A percentile compares a stretch with the other conserved stretches of the same genome.
These are phyloP conservation scores for Drosophila tsacasi DNA, from an alignment of 1,140 invertebrate species.

Conservation along the genomic window DNA sequence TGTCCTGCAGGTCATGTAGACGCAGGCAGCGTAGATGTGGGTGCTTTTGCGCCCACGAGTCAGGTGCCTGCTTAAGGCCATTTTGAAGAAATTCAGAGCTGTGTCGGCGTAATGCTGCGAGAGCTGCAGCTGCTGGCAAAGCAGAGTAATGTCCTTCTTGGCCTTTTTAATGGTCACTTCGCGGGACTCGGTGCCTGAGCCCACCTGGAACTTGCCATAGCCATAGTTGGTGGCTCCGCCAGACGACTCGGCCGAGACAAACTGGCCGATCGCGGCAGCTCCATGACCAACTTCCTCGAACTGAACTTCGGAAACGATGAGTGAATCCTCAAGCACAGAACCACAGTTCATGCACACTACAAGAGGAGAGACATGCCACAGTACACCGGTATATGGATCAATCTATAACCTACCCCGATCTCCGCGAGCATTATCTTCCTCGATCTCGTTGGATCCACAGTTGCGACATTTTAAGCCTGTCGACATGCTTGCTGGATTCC, in stretches of 20 bases:
- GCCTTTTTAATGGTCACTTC: constrained; percentile 96
- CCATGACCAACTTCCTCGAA: constrained; percentile 97
- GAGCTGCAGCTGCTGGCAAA: constrained; percentile 92
- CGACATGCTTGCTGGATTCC: constrained; percentile 56
- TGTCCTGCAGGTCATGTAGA: constrained; percentile 98
- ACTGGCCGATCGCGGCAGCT: constrained; percentile 95
- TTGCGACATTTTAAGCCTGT: constrained; percentile 91
- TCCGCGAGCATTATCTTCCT: constrained; percentile 95
- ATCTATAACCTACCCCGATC: constrained; percentile 87
- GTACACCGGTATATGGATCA: not conserved
- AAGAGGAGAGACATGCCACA: not conserved
- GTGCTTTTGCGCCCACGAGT: constrained; percentile 95
- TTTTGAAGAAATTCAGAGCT: constrained; percentile 98
- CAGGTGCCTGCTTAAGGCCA: constrained; percentile 94
- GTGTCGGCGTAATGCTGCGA: constrained; percentile 97
- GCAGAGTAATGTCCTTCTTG: constrained; percentile 91
- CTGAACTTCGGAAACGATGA: constrained; percentile 98
- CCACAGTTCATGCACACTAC: constrained; percentile 97
- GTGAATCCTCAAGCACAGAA: constrained; percentile 96
- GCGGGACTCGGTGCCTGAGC: constrained; percentile 93
- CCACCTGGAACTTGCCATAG: constrained; percentile 92
- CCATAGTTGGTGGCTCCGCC: constrained; percentile 91
- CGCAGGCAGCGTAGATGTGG: constrained; percentile 98
- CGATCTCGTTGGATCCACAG: constrained; percentile 97
- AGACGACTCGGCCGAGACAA: constrained; percentile 95